Percentiles rank a stretch among this genome's conserved stretches.
phyloP scores from a whole-genome alignment of 2,113 vertebrate genomes.

The Natator depressus region DNA sequence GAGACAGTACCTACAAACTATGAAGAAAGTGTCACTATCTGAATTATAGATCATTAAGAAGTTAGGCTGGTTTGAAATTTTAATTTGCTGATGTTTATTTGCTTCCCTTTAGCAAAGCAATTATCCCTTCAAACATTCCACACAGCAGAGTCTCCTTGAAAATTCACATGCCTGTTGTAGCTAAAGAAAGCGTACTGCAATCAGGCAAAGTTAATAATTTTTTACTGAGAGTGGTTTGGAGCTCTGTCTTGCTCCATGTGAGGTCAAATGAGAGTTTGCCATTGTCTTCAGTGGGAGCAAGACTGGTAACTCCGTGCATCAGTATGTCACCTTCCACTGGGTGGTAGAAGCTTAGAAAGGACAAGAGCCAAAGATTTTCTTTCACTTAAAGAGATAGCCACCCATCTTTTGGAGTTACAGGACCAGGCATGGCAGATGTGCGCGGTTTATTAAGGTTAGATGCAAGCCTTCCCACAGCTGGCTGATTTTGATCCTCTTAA shows the following conservation, averaged over 20 bases:
- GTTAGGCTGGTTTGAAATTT: not conserved
- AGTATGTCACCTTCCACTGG: not conserved
- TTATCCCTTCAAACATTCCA: not conserved
- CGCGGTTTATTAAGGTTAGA: not conserved
- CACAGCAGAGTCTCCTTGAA: not conserved
- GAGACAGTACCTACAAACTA: not conserved
- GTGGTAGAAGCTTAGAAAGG: not conserved
- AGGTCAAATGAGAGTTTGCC: not conserved
- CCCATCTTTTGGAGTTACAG: not conserved
- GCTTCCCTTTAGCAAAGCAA: not conserved
- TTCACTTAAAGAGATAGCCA: not conserved
- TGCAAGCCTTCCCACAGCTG: rapidly evolving
- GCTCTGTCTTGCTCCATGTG: not conserved
- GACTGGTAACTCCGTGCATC: not conserved
- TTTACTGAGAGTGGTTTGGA: not conserved
- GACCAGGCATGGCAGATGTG: not conserved
- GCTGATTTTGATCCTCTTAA: not conserved
- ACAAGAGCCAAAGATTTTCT: not conserved
- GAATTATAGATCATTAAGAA: not conserved
- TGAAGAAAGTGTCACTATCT: not conserved
- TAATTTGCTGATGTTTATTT: not conserved
- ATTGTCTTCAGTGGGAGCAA: not conserved
- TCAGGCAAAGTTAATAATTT: not conserved
- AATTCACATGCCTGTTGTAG: not conserved
- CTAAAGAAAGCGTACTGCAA: not conserved